Base-by-base conservation (phyloP, 2,888 invertebrate species). In the Malthinus flaveolus region DNA sequence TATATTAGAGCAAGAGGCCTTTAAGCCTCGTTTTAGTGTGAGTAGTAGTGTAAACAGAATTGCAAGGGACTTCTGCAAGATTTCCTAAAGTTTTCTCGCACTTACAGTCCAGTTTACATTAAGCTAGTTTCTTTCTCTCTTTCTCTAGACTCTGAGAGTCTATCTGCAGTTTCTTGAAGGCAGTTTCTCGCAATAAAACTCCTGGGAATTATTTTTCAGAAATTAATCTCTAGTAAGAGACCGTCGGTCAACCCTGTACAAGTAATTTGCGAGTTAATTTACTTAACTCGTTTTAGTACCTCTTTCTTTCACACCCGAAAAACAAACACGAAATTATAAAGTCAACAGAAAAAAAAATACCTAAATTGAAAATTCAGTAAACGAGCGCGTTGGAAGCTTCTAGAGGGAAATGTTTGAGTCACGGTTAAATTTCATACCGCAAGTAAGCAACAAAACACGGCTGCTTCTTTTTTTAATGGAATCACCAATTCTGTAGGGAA, bases 401-500 rank as follows among this genome's bases (percentile, higher is more conserved):
- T 52, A 23, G 23, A 23, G 44, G 23, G 35, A n/a, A 52, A 45
- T 46, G 52, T 52, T 52, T 45, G 35, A 36, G 52, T 46, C 34
- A 45, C 45, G 36, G 13, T 36, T 37, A 35, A 54, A 56, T 56
- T 61, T 61, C 57, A 59, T 55, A 58, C 50, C 48, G 37, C 54
- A 49, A 55, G 55, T 53, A 58, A 53, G 37, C 49, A 58, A 49
- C 48, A 53, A 52, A 48, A 53, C 53, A 53, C 53, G 53, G 44
- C 44, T 35, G 44, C 53, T 53, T 42, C 52, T 50, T 59, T 59
- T 57, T 62, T 60, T 64, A 54, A 64, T 56, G 54, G 51, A 54
- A 60, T 56, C 56, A 55, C 56, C 55, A 64, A 60, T 56, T 65
- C 53, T 54, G 49, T 35, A 47, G 50, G 54, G 51, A 60, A 37